Evolutionary conservation across 1,140 invertebrate species (phyloP), one percentile per base, ranked within the genome.

Genomic region (Linepithema humile): DNA sequence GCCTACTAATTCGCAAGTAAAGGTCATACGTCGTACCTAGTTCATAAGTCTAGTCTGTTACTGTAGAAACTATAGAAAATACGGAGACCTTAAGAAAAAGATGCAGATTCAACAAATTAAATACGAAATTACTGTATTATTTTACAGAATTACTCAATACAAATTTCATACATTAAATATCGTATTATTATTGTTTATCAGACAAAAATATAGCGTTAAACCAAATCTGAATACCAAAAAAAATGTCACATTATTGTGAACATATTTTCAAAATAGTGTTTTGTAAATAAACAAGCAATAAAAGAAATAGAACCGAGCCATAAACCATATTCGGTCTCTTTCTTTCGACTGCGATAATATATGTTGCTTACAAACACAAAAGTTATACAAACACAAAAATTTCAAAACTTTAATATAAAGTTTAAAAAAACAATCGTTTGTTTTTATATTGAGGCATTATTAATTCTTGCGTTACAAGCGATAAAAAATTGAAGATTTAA

Each of bases 231-330:
- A 57, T 55, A 12, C 1, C 23, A 53, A 50, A 65, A n/a, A n/a
- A n/a, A n/a, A n/a, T 1, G 7, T 75, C 12, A 77, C 43, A 35
- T 17, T 35, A 38, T 35, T 20, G 10, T 9, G 3, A 67, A 43
- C 10, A 29, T 20, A 35, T 77, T 75, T 35, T 23, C 26, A 32
- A 62, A 26, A 65, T 5, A 38, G 5, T 17, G 7, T 55, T 57
- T 80, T 7, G 23, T 43, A 32, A 80, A 55, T 40, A 78, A 78
- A 53, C 3, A 67, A 78, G 17, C 3, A 12, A 29, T 78, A 78
- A 80, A 69, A 23, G 70, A 80, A 10, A 3, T n/a, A 48, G 75
- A 80, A 43, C 64, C 75, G 75, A 70, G 35, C 62, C 64, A 80
- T 29, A 70, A 78, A 69, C 55, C 17, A 59, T 32, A 69, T 69